A percentile compares a stretch with the other conserved stretches of the same genome.
Conservation (phyloP, 1,140 invertebrate species). For the Oryzaephilus surinamensis region DNA sequence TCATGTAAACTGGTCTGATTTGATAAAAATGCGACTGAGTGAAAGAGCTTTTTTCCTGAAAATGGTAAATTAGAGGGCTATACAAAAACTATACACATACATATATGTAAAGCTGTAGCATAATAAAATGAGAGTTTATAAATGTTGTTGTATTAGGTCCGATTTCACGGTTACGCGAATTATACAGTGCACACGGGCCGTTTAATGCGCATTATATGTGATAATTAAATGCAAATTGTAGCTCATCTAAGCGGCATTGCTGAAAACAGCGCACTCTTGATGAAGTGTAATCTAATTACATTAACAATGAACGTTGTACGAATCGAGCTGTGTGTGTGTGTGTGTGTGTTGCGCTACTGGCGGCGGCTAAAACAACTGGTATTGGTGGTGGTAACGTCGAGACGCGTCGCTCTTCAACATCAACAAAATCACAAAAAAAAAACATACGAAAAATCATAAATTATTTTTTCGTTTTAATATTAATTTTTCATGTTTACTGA, state of each 20-base stretch:
- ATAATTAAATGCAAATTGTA: conserved; percentile 38
- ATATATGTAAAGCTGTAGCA: background rate
- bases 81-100: too few species aligned
- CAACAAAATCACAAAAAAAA: too few species aligned
- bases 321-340: too few species aligned
- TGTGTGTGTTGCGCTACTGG: conserved; percentile 6
- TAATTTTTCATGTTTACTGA: too few species aligned
- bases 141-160: conserved; percentile 20
- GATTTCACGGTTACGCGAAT: conserved; percentile 28
- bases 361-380: conserved; percentile 1
- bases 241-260: conserved; percentile 34
- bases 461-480: too few species aligned
- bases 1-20: too few species aligned
- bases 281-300: conserved; percentile 35
- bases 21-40: too few species aligned
- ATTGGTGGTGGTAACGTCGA: background rate
- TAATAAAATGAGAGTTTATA: conserved; percentile 23
- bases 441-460: too few species aligned
- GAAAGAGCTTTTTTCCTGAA: too few species aligned
- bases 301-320: conserved; percentile 29
- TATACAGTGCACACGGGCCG: conserved; percentile 21
- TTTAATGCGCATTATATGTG: conserved; percentile 37
- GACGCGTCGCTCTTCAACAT: too few species aligned
- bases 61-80: too few species aligned
- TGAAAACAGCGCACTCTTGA: conserved; percentile 36